A percentile compares a stretch with the other conserved stretches of the same genome.
Conservation (phyloP, 1,140 invertebrate species). For the Nymphalis io region DNA sequence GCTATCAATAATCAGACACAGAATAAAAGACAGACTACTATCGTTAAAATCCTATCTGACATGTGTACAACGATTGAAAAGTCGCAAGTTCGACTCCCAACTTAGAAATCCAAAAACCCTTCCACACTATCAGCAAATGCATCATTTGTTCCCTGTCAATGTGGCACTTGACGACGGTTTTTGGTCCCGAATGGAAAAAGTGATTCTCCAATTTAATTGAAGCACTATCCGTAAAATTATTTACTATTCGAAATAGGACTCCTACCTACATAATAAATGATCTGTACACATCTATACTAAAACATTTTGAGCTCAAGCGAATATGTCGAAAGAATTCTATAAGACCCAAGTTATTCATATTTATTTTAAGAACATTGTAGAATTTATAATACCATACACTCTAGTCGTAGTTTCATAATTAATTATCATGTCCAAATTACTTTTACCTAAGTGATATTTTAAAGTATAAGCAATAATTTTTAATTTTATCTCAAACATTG, state of each 20-base stretch:
- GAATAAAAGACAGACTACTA: not conserved
- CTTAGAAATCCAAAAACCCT: slow-evolving; percentile 42
- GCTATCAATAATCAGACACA: not conserved
- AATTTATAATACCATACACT: no score
- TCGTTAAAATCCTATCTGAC: not conserved
- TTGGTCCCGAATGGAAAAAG: slow-evolving; percentile 56
- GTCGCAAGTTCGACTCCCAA: slow-evolving; percentile 32
- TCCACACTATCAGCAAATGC: slow-evolving; percentile 49
- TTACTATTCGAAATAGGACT: slow-evolving; percentile 67
- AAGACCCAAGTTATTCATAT: no score
- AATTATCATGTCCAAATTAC: no score
- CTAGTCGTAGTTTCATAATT: no score
- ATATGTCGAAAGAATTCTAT: no score
- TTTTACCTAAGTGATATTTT: no score
- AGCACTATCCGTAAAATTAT: slow-evolving; percentile 75
- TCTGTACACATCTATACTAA: slow-evolving; percentile 1
- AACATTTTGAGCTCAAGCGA: not conserved
- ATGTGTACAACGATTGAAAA: slow-evolving; percentile 29
- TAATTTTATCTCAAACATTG: no score
- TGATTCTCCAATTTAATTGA: slow-evolving; percentile 76
- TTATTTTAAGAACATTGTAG: no score
- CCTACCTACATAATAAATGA: slow-evolving; percentile 27
- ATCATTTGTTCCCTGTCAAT: slow-evolving; percentile 70
- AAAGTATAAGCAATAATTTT: no score
- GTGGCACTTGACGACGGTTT: slow-evolving; percentile 64